Percentiles rank a stretch among this genome's conserved stretches.
Conservation (phyloP, 2,888 invertebrate genomes). For the Gasteruption jaculator region DNA sequence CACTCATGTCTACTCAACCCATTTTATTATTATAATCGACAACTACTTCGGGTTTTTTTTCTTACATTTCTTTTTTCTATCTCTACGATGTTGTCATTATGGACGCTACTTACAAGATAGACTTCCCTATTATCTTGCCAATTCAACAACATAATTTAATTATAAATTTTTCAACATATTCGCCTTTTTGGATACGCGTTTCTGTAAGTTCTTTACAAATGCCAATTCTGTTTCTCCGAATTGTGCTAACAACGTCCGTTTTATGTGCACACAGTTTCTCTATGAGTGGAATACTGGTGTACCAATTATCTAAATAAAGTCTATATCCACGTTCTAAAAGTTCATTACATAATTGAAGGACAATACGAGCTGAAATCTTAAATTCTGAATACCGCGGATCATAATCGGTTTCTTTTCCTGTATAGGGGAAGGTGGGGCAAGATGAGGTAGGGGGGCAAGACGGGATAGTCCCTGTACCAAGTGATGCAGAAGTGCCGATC, state of each 20-base stretch:
- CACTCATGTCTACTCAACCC: not conserved
- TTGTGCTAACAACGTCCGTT: conserved; percentile 20
- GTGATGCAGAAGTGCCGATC: too few relatives aligned
- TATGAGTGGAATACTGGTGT: conserved; percentile 10
- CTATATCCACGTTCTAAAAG: conserved; percentile 12
- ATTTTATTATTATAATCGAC: conserved; percentile 7
- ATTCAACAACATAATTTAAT: too few relatives aligned
- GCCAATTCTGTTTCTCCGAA: conserved; percentile 19
- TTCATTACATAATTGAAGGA: conserved; percentile 12
- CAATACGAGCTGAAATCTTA: conserved; percentile 11
- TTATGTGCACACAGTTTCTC: conserved; percentile 18
- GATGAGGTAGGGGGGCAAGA: too few relatives aligned
- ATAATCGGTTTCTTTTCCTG: conserved; percentile 12
- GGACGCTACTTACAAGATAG: too few relatives aligned
- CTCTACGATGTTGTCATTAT: too few relatives aligned
- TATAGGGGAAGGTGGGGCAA: too few relatives aligned
- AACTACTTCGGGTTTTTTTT: conserved; percentile 4
- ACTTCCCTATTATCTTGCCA: too few relatives aligned
- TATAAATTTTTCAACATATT: too few relatives aligned
- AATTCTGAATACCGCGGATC: conserved; percentile 9
- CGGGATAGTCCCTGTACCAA: too few relatives aligned
- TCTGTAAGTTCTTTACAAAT: conserved; percentile 15
- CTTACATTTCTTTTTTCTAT: conserved; percentile 6
- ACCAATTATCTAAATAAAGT: conserved; percentile 13
- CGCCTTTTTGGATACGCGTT: too few relatives aligned